Evolutionary conservation across 1,140 invertebrate species (phyloP).

Genomic region (Drosophila punjabiensis): DNA sequence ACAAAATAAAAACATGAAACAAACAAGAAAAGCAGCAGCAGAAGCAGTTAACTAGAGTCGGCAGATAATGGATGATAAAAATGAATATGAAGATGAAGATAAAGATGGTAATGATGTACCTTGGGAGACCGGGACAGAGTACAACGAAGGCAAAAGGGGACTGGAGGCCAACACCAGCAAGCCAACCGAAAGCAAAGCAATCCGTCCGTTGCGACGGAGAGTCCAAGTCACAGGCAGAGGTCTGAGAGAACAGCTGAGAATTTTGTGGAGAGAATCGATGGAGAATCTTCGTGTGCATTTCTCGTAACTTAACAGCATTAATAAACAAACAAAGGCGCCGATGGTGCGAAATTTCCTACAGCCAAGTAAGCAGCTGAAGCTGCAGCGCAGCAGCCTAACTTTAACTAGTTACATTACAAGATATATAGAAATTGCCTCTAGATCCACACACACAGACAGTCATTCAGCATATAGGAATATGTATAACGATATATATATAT

Average conservation of each 20-base stretch:
- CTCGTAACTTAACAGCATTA: slow-evolving; percentile 14
- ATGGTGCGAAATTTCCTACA: slow-evolving; percentile 68
- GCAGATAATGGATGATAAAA: slow-evolving; percentile 3
- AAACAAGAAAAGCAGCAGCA: slow-evolving; percentile 18
- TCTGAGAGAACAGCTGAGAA: slow-evolving; percentile 3
- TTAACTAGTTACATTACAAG: slow-evolving; percentile 52
- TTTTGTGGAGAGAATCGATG: not conserved
- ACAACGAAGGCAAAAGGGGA: slow-evolving; percentile 59
- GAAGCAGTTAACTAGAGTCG: slow-evolving; percentile 1
- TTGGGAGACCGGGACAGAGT: slow-evolving; percentile 36
- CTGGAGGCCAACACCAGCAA: slow-evolving; percentile 11
- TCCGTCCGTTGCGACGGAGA: slow-evolving; percentile 35
- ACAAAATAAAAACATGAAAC: slow-evolving; percentile 34
- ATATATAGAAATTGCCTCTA: slow-evolving; percentile 45
- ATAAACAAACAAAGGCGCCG: slow-evolving; percentile 35
- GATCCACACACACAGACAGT: slow-evolving; percentile 11
- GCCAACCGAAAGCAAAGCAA: slow-evolving; percentile 21
- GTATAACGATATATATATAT: slow-evolving; percentile 27
- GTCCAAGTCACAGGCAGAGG: slow-evolving; percentile 3
- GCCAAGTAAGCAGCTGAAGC: slow-evolving; percentile 46
- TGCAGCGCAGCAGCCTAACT: slow-evolving; percentile 22
- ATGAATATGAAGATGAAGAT: not conserved
- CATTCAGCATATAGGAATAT: slow-evolving; percentile 32
- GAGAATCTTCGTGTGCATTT: slow-evolving; percentile 31
- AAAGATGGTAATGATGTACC: slow-evolving; percentile 8